These are phyloP conservation scores for Halcyon malimbica DNA, from an alignment of 2,113 vertebrate species.

Conservation along the genomic window DNA sequence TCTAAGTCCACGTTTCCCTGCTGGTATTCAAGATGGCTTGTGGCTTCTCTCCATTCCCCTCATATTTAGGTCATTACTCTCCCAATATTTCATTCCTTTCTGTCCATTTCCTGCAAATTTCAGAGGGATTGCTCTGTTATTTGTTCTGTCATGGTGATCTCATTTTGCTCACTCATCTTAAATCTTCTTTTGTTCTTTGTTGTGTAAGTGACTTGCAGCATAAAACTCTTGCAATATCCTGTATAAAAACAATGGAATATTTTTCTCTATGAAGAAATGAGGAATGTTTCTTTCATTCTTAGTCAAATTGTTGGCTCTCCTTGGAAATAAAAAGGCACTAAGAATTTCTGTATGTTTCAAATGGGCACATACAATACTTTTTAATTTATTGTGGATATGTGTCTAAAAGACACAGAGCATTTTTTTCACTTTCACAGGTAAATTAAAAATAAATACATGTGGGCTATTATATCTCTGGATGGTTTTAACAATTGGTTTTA, in stretches of 20 bases:
- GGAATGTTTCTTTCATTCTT: background rate
- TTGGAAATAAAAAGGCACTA: background rate
- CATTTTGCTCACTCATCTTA: conserved; percentile 14
- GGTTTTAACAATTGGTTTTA: background rate
- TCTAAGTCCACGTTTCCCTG: background rate
- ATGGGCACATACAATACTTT: background rate
- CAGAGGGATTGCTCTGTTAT: background rate
- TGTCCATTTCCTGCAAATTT: background rate
- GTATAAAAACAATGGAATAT: background rate
- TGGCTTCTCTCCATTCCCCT: background rate
- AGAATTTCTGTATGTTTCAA: background rate
- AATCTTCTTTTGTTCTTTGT: background rate
- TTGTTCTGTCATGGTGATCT: background rate
- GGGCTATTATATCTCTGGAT: background rate
- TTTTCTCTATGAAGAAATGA: background rate
- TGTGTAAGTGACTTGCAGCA: background rate
- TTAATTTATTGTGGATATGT: background rate
- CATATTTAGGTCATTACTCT: background rate
- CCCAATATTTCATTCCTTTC: background rate
- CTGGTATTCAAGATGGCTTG: background rate
- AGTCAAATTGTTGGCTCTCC: background rate
- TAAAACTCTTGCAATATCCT: background rate
- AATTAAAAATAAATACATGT: background rate
- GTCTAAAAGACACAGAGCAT: background rate
- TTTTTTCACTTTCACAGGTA: background rate